Conservation (phyloP, 2,113 vertebrate species). For the Typhlomys cinereus region DNA sequence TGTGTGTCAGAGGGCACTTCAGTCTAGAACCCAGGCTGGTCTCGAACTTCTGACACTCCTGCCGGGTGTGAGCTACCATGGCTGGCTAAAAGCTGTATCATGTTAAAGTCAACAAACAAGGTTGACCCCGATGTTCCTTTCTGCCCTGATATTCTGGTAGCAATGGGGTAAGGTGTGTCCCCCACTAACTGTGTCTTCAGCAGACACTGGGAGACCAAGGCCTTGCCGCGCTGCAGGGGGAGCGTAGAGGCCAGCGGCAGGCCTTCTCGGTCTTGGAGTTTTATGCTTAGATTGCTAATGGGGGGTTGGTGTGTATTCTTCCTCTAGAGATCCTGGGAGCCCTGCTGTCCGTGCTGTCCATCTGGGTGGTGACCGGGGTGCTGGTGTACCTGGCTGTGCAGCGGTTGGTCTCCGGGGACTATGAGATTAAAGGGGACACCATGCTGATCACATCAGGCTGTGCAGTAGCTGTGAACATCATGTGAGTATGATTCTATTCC, state of each 20-base stretch:
- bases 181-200: neutral
- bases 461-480: conserved; percentile 90
- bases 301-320: neutral
- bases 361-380: conserved; percentile 92
- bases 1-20: too few relatives aligned
- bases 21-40: too few relatives aligned
- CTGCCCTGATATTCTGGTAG: neutral
- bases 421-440: conserved; percentile 86
- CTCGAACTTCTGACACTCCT: too few relatives aligned
- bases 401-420: conserved; percentile 88
- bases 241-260: too few relatives aligned
- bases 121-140: neutral
- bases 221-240: neutral
- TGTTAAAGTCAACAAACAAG: neutral
- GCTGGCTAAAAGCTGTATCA: neutral
- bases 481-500: conserved; percentile 81
- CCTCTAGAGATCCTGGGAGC: conserved; percentile 92
- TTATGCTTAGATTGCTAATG: neutral
- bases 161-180: neutral
- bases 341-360: conserved; percentile 91
- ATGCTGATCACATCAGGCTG: conserved; percentile 94
- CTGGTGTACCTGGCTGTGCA: conserved; percentile 89
- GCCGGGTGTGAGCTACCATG: too few relatives aligned
- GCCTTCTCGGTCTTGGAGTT: neutral
- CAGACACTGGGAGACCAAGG: neutral